Conservation (phyloP, 2,888 invertebrate genomes). For the Strigamia transsilvanica region DNA sequence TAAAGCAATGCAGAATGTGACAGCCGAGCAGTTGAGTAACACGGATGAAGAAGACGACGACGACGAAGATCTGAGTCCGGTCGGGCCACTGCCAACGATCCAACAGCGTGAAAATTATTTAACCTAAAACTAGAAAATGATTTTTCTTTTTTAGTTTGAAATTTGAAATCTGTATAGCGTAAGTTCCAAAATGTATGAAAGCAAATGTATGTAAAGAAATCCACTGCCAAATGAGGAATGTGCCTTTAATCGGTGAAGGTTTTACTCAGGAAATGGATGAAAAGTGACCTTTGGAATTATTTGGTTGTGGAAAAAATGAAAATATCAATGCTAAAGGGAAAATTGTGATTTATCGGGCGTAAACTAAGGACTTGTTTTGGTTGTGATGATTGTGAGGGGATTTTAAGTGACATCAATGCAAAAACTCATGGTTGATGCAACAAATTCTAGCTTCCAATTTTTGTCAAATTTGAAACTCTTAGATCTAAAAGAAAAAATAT, state of each 20-base stretch:
- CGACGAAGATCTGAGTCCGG: constrained; percentile 76
- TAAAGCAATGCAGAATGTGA: constrained; percentile 57
- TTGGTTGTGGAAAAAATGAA: constrained; percentile 33
- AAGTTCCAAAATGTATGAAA: neutral
- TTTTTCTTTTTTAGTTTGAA: neutral
- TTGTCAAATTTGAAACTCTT: constrained; percentile 28
- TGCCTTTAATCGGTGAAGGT: constrained; percentile 44
- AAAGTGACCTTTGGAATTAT: constrained; percentile 48
- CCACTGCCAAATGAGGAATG: constrained; percentile 48
- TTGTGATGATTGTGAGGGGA: constrained; percentile 31
- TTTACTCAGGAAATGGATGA: constrained; percentile 50
- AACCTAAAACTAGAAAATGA: constrained; percentile 60
- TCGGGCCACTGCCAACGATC: constrained; percentile 81
- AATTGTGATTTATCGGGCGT: constrained; percentile 14
- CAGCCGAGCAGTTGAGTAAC: constrained; percentile 42
- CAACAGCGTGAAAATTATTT: constrained; percentile 88
- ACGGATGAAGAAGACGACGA: constrained; percentile 70
- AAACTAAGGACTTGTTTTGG: neutral
- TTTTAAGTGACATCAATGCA: constrained; percentile 23
- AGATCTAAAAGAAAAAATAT: neutral
- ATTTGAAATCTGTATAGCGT: neutral
- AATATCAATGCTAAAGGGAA: neutral
- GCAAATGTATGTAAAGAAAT: neutral
- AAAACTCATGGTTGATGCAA: constrained; percentile 10
- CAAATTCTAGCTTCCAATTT: constrained; percentile 8